Conservation (phyloP, 2,888 invertebrate genomes). For the Lissonota sp. region DNA sequence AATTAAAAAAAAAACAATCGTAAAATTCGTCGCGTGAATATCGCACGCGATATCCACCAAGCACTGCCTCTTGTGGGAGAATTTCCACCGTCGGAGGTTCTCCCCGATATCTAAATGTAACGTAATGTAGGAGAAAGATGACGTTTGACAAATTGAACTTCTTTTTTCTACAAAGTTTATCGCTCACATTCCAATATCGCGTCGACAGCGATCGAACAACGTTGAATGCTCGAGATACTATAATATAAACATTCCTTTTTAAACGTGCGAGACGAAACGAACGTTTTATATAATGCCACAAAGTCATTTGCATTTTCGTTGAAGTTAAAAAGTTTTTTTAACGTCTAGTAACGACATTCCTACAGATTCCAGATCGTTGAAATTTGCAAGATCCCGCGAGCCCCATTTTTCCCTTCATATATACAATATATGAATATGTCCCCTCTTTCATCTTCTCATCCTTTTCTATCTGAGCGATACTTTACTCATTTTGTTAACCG, state of each 20-base stretch:
- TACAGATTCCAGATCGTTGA: constrained; percentile 52
- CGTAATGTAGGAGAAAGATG: constrained; percentile 33
- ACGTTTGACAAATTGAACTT: constrained; percentile 4
- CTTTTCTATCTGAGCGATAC: too few species aligned
- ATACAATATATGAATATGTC: too few species aligned
- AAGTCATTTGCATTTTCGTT: constrained; percentile 32
- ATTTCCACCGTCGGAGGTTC: constrained; percentile 48
- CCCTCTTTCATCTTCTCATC: too few species aligned
- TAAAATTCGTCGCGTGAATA: constrained; percentile 20
- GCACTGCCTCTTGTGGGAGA: constrained; percentile 74
- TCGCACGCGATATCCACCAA: constrained; percentile 68
- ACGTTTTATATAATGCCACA: background rate
- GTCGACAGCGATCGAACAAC: constrained; percentile 23
- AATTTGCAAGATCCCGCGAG: constrained; percentile 5
- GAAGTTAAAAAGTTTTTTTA: constrained; percentile 14
- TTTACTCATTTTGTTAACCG: too few species aligned
- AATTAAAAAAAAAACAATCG: background rate
- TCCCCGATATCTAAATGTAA: constrained; percentile 56
- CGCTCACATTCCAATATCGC: constrained; percentile 57
- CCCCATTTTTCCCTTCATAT: constrained; percentile 8
- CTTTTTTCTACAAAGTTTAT: constrained; percentile 16
- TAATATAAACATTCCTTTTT: constrained; percentile 43
- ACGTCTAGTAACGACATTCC: constrained; percentile 59
- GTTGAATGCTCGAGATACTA: background rate
- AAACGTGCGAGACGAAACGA: background rate